A percentile compares a stretch with the other conserved stretches of the same genome.
Evolutionary conservation across 64 coral and sea anemone genomes (phyloP).

Genomic region (Porites australiensis): DNA sequence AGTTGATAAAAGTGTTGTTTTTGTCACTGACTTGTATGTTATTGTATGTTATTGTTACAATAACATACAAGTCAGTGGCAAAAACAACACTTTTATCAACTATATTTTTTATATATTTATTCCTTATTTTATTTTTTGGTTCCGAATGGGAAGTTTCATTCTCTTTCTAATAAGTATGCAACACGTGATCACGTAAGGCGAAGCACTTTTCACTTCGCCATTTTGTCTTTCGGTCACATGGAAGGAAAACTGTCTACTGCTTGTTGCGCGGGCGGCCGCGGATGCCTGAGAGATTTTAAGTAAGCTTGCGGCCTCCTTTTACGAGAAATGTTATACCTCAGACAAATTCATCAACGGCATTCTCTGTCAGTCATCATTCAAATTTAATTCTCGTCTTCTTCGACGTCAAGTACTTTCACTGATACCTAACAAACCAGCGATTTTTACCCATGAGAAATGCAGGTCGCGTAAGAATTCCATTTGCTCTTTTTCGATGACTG

Average conservation of each 20-base stretch:
- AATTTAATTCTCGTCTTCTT: no score
- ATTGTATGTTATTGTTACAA: no score
- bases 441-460: conserved; percentile 37
- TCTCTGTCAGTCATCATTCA: no score
- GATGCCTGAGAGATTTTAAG: not conserved
- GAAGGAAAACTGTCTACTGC: not conserved
- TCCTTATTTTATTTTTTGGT: no score
- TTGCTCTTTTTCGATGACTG: conserved; percentile 13
- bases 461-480: conserved; percentile 43
- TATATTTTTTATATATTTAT: not conserved
- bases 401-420: no score
- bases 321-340: not conserved
- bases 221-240: not conserved
- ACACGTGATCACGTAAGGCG: not conserved
- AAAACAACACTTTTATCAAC: not conserved
- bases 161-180: not conserved
- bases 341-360: not conserved
- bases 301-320: not conserved
- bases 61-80: no score
- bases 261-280: not conserved
- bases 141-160: not conserved
- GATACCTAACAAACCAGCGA: conserved; percentile 27
- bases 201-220: not conserved
- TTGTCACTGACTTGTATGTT: no score
- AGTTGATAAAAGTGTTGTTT: no score